Conservation (phyloP, 2,797 vertebrate species). For the Psittacula echo region DNA sequence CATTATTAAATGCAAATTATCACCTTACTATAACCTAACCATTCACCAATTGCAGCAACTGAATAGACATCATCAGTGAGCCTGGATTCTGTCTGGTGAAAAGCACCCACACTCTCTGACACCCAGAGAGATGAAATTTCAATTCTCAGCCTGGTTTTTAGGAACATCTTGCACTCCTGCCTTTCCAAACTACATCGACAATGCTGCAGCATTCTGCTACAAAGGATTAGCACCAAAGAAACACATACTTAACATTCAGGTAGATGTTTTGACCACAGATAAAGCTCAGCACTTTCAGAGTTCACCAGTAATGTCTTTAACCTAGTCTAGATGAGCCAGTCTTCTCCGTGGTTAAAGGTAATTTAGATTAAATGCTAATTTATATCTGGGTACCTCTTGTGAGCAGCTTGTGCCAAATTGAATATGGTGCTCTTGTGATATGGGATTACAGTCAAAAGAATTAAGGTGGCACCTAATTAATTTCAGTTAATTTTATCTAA, state of each 20-base stretch:
- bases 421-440: slow-evolving; percentile 33
- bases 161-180: fast-evolving
- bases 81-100: background rate
- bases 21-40: background rate
- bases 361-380: slow-evolving; percentile 42
- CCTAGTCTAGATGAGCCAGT: background rate
- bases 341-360: background rate
- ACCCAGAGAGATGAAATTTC: background rate
- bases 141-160: background rate
- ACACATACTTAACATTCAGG: background rate
- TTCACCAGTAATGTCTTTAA: background rate
- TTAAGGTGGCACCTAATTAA: slow-evolving; percentile 47
- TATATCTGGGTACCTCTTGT: slow-evolving; percentile 4
- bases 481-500: slow-evolving; percentile 47
- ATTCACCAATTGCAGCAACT: background rate
- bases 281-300: background rate
- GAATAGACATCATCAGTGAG: background rate
- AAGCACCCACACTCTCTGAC: fast-evolving
- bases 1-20: background rate
- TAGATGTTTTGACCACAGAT: background rate
- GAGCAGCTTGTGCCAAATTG: slow-evolving; percentile 24
- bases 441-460: slow-evolving; percentile 47
- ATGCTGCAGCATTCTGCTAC: background rate
- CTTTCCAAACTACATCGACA: background rate
- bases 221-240: background rate